A percentile compares a stretch with the other conserved stretches of the same genome.
phyloP scores from a whole-genome alignment of 2,113 vertebrate genomes.

The Ceyx margarethae region DNA sequence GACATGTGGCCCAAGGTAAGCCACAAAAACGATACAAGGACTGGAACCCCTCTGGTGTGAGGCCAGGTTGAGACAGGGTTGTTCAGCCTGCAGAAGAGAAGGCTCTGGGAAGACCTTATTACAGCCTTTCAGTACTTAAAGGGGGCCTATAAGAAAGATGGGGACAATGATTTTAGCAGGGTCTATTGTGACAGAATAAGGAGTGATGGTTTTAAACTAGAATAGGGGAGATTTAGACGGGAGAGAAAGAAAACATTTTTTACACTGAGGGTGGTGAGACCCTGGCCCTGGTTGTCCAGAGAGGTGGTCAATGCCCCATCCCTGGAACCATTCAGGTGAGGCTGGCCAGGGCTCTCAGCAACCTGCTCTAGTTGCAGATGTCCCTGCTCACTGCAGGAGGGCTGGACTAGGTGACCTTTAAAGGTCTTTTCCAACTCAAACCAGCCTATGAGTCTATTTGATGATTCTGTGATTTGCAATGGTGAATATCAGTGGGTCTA shows the following conservation, averaged over 20 bases:
- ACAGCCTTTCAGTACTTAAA: neutral
- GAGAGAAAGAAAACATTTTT: neutral
- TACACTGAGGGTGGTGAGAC: neutral
- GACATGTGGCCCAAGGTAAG: neutral
- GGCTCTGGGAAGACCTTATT: neutral
- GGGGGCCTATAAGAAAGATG: neutral
- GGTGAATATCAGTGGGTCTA: rapidly evolving
- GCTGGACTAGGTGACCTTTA: neutral
- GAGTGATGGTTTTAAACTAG: neutral
- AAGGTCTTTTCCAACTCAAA: neutral
- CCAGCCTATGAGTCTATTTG: neutral
- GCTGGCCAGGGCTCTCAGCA: neutral
- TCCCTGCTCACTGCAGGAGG: neutral
- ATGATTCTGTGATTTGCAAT: neutral
- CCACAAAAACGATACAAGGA: neutral
- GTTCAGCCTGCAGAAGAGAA: neutral
- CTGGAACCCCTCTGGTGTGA: neutral
- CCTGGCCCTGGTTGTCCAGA: neutral
- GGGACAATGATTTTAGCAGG: neutral
- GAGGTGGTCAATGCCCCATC: neutral
- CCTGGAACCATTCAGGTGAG: neutral
- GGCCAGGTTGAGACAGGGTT: neutral
- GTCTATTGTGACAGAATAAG: neutral
- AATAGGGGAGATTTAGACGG: neutral
- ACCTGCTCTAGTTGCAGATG: neutral